Percentiles rank a stretch among this genome's conserved stretches.
Evolutionary conservation across 2,113 vertebrate species (phyloP).

Genomic region (Talpa occidentalis): DNA sequence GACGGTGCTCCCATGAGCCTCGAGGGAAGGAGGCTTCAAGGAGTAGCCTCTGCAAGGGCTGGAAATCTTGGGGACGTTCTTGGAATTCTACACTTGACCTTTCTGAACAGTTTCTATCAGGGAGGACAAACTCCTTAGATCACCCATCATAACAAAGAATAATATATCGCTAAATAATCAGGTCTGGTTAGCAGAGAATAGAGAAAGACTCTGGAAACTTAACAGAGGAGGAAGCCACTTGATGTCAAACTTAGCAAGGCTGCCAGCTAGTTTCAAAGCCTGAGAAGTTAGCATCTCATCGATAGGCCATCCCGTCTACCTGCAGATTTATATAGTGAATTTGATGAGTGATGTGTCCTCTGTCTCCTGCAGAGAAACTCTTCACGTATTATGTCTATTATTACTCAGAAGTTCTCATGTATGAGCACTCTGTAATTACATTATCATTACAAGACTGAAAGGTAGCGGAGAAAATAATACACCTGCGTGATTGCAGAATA

Average conservation of each 20-base stretch:
- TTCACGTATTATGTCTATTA: not conserved
- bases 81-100: not conserved
- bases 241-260: accelerated
- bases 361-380: not conserved
- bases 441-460: no score
- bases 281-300: not conserved
- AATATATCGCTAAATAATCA: not conserved
- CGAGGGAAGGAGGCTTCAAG: not conserved
- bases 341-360: not conserved
- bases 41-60: no score
- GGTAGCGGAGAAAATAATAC: not conserved
- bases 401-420: not conserved
- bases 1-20: accelerated
- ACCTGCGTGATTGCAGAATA: not conserved
- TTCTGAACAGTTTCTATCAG: not conserved
- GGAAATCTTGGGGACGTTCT: no score
- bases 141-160: no score
- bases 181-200: not conserved
- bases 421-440: not conserved
- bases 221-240: not conserved
- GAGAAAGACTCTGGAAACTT: not conserved
- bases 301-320: not conserved
- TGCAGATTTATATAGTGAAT: not conserved
- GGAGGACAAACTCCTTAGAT: not conserved
- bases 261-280: not conserved